Evolutionary conservation across 1,140 invertebrate species (phyloP).

Genomic region (Dendroctonus valens): DNA sequence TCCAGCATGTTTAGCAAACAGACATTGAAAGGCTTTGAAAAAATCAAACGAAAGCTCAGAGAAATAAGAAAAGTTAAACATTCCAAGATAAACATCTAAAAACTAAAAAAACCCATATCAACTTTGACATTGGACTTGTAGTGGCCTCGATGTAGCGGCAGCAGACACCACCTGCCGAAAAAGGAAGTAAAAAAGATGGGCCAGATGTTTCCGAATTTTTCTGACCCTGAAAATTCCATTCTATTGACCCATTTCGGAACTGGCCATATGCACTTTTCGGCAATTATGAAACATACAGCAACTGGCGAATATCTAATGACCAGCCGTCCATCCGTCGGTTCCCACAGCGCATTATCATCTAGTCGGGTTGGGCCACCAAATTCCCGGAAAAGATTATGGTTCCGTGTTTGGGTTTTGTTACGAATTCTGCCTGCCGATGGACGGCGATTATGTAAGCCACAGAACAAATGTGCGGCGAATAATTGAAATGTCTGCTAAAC

Average conservation of each 20-base stretch:
- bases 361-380: neutral
- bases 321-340: slow-evolving; percentile 2
- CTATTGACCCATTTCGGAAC: slow-evolving; percentile 23
- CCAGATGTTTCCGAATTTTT: slow-evolving; percentile 20
- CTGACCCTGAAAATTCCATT: slow-evolving; percentile 29
- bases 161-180: slow-evolving; percentile 26
- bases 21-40: too few species aligned
- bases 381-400: slow-evolving; percentile 25
- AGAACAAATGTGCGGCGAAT: too few species aligned
- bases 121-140: too few species aligned
- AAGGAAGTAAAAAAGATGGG: slow-evolving; percentile 4
- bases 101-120: too few species aligned
- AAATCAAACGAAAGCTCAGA: too few species aligned
- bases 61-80: too few species aligned
- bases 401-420: slow-evolving; percentile 13
- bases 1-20: too few species aligned
- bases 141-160: too few species aligned
- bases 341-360: slow-evolving; percentile 9
- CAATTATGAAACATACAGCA: slow-evolving; percentile 15
- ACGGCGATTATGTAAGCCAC: neutral
- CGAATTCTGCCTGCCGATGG: neutral
- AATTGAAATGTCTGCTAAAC: too few species aligned
- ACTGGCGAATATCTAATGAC: slow-evolving; percentile 16
- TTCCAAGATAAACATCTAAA: too few species aligned
- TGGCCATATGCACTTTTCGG: slow-evolving; percentile 23